phyloP scores from a whole-genome alignment of 2,797 vertebrate species.

The Sebastes hubbsi region DNA sequence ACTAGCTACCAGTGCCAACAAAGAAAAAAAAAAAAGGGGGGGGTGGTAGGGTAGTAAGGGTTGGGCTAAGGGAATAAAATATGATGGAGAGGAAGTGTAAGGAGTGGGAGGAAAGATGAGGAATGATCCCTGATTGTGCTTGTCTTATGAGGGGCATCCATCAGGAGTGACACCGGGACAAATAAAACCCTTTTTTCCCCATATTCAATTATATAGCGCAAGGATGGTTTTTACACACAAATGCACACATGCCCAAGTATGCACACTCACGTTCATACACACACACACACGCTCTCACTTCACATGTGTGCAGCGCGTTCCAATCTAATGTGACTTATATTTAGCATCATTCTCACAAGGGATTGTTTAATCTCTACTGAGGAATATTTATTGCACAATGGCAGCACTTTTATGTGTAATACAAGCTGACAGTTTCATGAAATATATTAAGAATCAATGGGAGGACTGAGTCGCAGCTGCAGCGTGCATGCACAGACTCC shows the following conservation, averaged over 20 bases:
- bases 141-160: slow-evolving; percentile 86
- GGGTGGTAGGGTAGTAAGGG: slow-evolving; percentile 1
- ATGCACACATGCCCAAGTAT: slow-evolving; percentile 10
- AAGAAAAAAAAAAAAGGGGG: not conserved
- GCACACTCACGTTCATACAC: not conserved
- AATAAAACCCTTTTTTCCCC: slow-evolving; percentile 66
- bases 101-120: slow-evolving; percentile 76
- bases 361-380: slow-evolving; percentile 50
- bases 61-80: slow-evolving; percentile 59
- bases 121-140: slow-evolving; percentile 80
- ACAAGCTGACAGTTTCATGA: slow-evolving; percentile 62
- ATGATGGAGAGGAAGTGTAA: slow-evolving; percentile 67
- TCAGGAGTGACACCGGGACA: slow-evolving; percentile 78
- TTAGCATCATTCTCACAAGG: slow-evolving; percentile 37
- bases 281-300: not conserved
- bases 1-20: slow-evolving; percentile 35
- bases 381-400: slow-evolving; percentile 49
- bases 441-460: slow-evolving; percentile 52
- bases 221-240: slow-evolving; percentile 26
- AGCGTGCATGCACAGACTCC: slow-evolving; percentile 8
- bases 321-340: slow-evolving; percentile 46
- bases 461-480: slow-evolving; percentile 50
- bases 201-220: slow-evolving; percentile 73
- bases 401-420: slow-evolving; percentile 38
- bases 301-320: not conserved